A percentile compares a stretch with the other conserved stretches of the same genome.
These are phyloP conservation scores for Microtus oregoni DNA, from an alignment of 2,113 vertebrate species.

Conservation along the genomic window DNA sequence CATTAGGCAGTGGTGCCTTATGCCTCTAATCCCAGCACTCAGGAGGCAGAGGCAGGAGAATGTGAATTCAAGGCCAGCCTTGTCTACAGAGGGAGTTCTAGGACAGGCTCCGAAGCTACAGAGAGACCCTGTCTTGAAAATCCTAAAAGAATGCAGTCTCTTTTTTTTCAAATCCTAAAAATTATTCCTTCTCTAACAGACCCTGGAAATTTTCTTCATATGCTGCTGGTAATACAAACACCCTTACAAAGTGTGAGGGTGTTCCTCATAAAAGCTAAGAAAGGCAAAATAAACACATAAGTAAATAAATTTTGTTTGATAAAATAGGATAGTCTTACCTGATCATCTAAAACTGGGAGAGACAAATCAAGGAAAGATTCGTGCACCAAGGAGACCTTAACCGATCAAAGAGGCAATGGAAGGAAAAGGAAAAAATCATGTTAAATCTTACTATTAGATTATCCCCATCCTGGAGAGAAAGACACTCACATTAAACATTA, in stretches of 20 bases:
- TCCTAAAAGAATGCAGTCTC: not conserved
- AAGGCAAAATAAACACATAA: not conserved
- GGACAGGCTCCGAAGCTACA: no score
- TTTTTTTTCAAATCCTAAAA: constrained; percentile 51
- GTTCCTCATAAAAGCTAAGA: constrained; percentile 17
- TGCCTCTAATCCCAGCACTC: no score
- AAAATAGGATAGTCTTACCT: constrained; percentile 89
- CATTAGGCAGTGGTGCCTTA: not conserved
- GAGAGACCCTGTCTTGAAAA: no score
- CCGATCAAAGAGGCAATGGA: constrained; percentile 63
- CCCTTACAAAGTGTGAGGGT: not conserved
- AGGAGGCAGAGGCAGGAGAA: no score
- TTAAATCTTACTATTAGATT: constrained; percentile 25
- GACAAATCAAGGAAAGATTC: constrained; percentile 99
- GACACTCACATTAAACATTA: not conserved
- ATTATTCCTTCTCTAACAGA: not conserved
- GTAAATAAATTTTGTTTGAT: constrained; percentile 5
- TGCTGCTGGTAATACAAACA: not conserved
- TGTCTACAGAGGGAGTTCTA: no score
- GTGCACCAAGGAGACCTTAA: constrained; percentile 95
- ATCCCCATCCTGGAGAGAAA: not conserved
- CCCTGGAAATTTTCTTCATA: not conserved
- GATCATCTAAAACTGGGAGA: constrained; percentile 93
- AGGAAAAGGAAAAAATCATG: constrained; percentile 61
- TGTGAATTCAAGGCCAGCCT: no score